Percentiles rank a stretch among this genome's conserved stretches.
Conservation (phyloP, 2,113 vertebrate genomes). For the Myrmophylax atrothorax region DNA sequence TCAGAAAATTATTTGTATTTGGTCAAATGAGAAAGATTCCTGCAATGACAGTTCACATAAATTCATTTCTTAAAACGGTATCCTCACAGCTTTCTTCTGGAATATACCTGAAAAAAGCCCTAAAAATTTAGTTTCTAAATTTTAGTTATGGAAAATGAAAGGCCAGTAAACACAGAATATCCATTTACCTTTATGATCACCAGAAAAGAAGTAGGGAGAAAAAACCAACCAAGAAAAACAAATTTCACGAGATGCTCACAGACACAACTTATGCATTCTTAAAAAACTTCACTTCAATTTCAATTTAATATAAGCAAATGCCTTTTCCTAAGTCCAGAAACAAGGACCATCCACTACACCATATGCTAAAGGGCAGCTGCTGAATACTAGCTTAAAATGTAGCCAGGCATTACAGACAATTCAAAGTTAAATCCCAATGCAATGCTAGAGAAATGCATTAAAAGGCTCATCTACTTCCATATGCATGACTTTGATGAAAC, state of each 20-base stretch:
- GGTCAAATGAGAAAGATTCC: neutral
- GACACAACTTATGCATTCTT: neutral
- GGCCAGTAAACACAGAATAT: neutral
- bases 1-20: neutral
- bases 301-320: neutral
- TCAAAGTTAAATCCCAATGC: neutral
- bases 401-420: neutral
- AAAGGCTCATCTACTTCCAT: neutral
- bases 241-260: neutral
- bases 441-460: neutral
- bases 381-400: neutral
- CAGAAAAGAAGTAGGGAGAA: neutral
- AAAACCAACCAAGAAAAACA: too few relatives aligned
- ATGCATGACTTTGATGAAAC: neutral
- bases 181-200: neutral
- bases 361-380: rapidly evolving
- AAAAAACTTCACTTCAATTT: neutral
- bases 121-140: neutral
- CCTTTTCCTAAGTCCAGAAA: neutral
- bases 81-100: neutral
- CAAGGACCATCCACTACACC: neutral
- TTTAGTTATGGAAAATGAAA: neutral
- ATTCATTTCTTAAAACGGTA: neutral
- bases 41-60: neutral
- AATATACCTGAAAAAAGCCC: neutral